Conservation (phyloP, 2,113 vertebrate species). For the Melanerpes aurifrons region DNA sequence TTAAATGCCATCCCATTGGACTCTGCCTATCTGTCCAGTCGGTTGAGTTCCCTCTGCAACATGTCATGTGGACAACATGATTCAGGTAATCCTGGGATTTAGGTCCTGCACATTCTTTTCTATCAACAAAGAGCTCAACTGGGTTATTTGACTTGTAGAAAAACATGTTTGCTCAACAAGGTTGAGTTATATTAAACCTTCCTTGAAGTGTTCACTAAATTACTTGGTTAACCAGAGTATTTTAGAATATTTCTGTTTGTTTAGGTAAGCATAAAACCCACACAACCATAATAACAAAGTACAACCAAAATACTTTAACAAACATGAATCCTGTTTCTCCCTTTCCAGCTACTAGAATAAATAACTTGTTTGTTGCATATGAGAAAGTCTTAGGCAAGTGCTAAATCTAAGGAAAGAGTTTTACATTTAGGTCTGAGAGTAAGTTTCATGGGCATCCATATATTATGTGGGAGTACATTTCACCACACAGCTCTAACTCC, state of each 20-base stretch:
- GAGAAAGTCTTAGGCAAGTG: background rate
- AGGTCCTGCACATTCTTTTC: background rate
- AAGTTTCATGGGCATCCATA: background rate
- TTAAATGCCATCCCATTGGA: no score
- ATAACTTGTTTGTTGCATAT: background rate
- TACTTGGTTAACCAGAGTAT: background rate
- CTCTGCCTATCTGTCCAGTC: no score
- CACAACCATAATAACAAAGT: constrained; percentile 9
- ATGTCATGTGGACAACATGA: no score
- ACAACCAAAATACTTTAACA: background rate
- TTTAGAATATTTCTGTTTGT: constrained; percentile 10
- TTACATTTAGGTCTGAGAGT: background rate
- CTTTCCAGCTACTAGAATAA: background rate
- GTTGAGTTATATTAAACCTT: background rate
- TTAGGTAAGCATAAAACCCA: constrained; percentile 11
- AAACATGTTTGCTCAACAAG: background rate
- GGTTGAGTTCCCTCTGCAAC: no score
- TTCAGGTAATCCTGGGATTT: background rate
- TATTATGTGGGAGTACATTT: background rate
- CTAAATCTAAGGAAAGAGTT: background rate
- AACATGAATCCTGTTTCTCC: background rate
- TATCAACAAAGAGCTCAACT: background rate
- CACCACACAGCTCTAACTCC: rapidly evolving
- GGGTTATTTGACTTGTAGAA: background rate
- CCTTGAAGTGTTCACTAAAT: constrained; percentile 12